Percentiles rank a stretch among this genome's conserved stretches.
These are phyloP conservation scores for Drosophila varians DNA, from an alignment of 1,140 invertebrate genomes.

Conservation along the genomic window DNA sequence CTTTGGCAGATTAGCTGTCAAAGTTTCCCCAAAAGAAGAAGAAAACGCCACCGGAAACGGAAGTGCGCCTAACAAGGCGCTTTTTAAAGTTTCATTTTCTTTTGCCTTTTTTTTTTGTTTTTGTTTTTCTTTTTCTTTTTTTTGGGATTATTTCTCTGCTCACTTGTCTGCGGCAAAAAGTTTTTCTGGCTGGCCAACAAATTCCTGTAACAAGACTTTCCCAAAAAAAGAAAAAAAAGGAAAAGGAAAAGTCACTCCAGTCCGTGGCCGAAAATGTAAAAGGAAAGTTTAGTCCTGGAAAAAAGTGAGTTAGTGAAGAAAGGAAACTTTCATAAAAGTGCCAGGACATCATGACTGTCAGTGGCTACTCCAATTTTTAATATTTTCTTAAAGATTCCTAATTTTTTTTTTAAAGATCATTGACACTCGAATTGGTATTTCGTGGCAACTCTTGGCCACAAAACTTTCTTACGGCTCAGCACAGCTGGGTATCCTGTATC, in stretches of 20 bases:
- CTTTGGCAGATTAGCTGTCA: slow-evolving; percentile 24
- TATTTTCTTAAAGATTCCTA: neutral
- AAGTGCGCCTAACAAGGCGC: slow-evolving; percentile 75
- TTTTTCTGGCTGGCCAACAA: slow-evolving; percentile 27
- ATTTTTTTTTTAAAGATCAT: neutral
- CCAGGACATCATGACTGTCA: slow-evolving; percentile 25
- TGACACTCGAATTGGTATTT: slow-evolving; percentile 14
- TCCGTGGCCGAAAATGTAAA: slow-evolving; percentile 22
- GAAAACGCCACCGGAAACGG: slow-evolving; percentile 59
- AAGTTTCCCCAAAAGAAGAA: neutral
- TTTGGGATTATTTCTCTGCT: slow-evolving; percentile 3
- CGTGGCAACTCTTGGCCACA: slow-evolving; percentile 16
- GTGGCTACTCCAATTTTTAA: slow-evolving; percentile 8
- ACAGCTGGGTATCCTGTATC: slow-evolving; percentile 1
- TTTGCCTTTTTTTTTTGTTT: slow-evolving; percentile 24
- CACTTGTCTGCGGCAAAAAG: slow-evolving; percentile 45
- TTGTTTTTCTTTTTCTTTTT: slow-evolving; percentile 29
- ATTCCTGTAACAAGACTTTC: slow-evolving; percentile 22
- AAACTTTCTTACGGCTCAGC: slow-evolving; percentile 34
- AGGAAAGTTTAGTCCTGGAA: slow-evolving; percentile 34
- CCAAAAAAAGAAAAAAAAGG: neutral
- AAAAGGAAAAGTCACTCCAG: slow-evolving; percentile 36
- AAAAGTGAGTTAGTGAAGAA: slow-evolving; percentile 15
- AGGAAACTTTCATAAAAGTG: slow-evolving; percentile 29
- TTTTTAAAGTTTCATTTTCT: slow-evolving; percentile 72